Conservation (phyloP, 2,888 invertebrate genomes). For the Spilosoma lubricipeda region DNA sequence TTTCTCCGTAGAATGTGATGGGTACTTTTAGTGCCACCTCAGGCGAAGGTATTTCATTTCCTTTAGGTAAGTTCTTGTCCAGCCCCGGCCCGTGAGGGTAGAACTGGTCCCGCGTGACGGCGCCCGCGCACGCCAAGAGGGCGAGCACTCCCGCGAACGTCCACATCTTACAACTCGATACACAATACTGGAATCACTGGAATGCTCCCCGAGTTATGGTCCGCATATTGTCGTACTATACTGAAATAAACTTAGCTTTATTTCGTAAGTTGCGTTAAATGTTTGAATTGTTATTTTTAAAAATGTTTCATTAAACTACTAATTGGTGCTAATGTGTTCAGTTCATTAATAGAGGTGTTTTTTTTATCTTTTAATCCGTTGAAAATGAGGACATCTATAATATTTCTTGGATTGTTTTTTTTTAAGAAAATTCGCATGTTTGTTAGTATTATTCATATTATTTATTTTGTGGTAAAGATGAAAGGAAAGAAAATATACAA, state of each 20-base stretch:
- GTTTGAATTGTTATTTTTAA: slow-evolving; percentile 34
- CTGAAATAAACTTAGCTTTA: slow-evolving; percentile 50
- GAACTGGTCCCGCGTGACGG: slow-evolving; percentile 84
- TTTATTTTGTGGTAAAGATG: background rate
- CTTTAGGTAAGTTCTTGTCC: slow-evolving; percentile 84
- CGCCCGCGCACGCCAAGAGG: slow-evolving; percentile 67
- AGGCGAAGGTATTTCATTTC: slow-evolving; percentile 88
- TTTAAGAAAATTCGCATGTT: background rate
- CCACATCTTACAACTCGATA: slow-evolving; percentile 70
- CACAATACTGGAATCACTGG: slow-evolving; percentile 63
- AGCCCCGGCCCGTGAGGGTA: slow-evolving; percentile 87
- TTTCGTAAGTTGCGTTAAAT: slow-evolving; percentile 45
- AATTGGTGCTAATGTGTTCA: slow-evolving; percentile 25
- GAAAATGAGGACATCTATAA: background rate
- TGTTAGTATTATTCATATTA: background rate
- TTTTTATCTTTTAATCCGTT: background rate
- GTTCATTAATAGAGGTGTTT: slow-evolving; percentile 6
- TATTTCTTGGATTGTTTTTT: background rate
- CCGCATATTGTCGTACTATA: slow-evolving; percentile 41
- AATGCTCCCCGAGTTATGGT: slow-evolving; percentile 46
- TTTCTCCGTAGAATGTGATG: slow-evolving; percentile 92
- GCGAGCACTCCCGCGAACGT: slow-evolving; percentile 74
- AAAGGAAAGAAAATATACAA: background rate
- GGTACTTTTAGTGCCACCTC: slow-evolving; percentile 90
- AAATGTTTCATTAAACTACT: slow-evolving; percentile 31